phyloP scores from a whole-genome alignment of 2,888 invertebrate genomes.

The Caenorhabditis macrosperma region DNA sequence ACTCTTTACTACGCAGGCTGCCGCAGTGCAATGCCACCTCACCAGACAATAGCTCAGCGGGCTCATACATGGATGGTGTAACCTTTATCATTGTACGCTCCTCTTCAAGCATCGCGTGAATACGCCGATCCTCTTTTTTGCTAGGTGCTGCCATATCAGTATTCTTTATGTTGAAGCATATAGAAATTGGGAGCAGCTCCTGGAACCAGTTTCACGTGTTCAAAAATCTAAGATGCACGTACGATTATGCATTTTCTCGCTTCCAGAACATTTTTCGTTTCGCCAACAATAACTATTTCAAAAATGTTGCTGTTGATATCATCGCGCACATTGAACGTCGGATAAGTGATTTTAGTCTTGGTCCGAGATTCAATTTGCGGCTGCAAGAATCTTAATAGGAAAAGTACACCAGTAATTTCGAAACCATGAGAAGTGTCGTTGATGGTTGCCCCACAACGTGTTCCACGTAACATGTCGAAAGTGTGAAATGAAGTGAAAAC shows the following conservation, averaged over 20 bases:
- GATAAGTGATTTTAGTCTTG: slow-evolving; percentile 25
- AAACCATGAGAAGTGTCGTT: slow-evolving; percentile 22
- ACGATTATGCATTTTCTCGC: slow-evolving; percentile 45
- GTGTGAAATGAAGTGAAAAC: slow-evolving; percentile 24
- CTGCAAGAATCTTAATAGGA: not conserved
- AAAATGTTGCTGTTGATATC: slow-evolving; percentile 3
- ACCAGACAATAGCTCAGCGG: slow-evolving; percentile 6
- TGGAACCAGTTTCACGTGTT: not conserved
- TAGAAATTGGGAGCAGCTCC: slow-evolving; percentile 39
- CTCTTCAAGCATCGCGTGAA: not conserved
- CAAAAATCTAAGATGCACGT: not conserved
- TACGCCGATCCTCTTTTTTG: not conserved
- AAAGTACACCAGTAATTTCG: not conserved
- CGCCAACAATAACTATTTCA: slow-evolving; percentile 9
- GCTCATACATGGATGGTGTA: slow-evolving; percentile 31
- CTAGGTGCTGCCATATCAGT: slow-evolving; percentile 29
- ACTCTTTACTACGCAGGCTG: slow-evolving; percentile 45
- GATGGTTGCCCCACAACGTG: slow-evolving; percentile 26
- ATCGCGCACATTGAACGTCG: slow-evolving; percentile 2
- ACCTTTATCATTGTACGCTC: not conserved
- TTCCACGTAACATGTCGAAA: slow-evolving; percentile 40
- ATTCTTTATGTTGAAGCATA: slow-evolving; percentile 41
- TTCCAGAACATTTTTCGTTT: slow-evolving; percentile 22
- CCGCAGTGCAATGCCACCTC: slow-evolving; percentile 35
- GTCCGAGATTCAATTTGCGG: slow-evolving; percentile 14